Evolutionary conservation across 1,140 invertebrate species (phyloP).

Genomic region (Drosophila willistoni): DNA sequence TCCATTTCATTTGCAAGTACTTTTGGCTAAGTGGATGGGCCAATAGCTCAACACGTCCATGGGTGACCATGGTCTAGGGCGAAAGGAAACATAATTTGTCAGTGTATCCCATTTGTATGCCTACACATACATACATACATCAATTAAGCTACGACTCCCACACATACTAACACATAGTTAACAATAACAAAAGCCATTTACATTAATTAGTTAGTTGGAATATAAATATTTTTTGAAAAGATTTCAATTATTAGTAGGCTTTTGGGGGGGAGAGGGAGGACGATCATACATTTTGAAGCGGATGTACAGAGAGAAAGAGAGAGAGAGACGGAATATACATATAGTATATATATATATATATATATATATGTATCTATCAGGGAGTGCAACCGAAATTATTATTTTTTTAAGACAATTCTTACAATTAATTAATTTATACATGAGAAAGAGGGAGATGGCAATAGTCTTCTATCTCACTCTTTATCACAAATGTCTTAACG

Average conservation of each 20-base stretch:
- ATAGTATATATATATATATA: not conserved
- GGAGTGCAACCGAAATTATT: not conserved
- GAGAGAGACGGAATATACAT: not conserved
- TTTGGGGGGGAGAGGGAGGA: conserved; percentile 5
- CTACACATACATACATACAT: conserved; percentile 24
- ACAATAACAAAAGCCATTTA: conserved; percentile 38
- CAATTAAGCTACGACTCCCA: not conserved
- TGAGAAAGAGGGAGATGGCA: too few relatives aligned
- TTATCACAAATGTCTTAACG: too few relatives aligned
- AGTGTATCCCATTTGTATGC: not conserved
- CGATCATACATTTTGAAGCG: conserved; percentile 45
- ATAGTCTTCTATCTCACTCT: too few relatives aligned
- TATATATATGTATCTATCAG: not conserved
- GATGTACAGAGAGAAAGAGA: conserved; percentile 2
- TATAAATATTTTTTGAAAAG: not conserved
- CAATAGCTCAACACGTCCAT: conserved; percentile 90
- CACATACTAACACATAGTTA: not conserved
- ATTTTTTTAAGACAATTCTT: too few relatives aligned
- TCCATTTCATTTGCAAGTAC: conserved; percentile 94
- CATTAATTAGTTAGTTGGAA: conserved; percentile 5
- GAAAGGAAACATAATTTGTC: conserved; percentile 36
- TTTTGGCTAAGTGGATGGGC: conserved; percentile 93
- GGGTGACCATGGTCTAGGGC: conserved; percentile 90
- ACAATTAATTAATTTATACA: too few relatives aligned
- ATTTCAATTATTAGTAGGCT: conserved; percentile 37